Conservation (phyloP, 2,113 vertebrate species). For the Phyllostomus discolor region DNA sequence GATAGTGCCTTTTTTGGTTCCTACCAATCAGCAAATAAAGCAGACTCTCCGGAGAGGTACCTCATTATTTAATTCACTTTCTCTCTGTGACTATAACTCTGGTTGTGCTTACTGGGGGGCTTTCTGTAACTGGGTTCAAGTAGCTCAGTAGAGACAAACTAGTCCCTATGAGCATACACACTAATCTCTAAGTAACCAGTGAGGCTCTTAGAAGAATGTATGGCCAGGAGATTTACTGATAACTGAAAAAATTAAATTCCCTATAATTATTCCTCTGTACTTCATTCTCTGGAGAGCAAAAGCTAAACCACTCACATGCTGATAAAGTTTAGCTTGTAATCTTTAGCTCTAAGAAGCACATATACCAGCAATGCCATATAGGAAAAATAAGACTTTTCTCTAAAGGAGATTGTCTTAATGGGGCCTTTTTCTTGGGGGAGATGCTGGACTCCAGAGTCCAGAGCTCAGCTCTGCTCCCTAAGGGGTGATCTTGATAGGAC, state of each 20-base stretch:
- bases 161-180: background rate
- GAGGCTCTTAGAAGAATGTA: background rate
- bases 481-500: background rate
- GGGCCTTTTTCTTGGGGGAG: background rate
- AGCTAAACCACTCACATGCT: background rate
- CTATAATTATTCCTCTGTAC: constrained; percentile 6
- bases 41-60: background rate
- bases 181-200: constrained; percentile 36
- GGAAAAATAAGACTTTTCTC: background rate
- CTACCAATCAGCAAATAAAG: background rate
- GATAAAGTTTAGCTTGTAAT: background rate
- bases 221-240: background rate
- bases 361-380: background rate
- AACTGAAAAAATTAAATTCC: constrained; percentile 11
- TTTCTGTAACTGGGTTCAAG: constrained; percentile 43
- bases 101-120: background rate
- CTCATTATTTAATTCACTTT: constrained; percentile 47
- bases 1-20: background rate
- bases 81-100: constrained; percentile 19
- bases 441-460: background rate
- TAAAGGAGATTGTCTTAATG: background rate
- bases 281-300: background rate
- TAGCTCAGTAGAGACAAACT: constrained; percentile 8
- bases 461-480: background rate
- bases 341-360: background rate